A percentile compares a stretch with the other conserved stretches of the same genome.
These are phyloP conservation scores for Melipona beecheii DNA, from an alignment of 2,888 invertebrate genomes.

Conservation along the genomic window DNA sequence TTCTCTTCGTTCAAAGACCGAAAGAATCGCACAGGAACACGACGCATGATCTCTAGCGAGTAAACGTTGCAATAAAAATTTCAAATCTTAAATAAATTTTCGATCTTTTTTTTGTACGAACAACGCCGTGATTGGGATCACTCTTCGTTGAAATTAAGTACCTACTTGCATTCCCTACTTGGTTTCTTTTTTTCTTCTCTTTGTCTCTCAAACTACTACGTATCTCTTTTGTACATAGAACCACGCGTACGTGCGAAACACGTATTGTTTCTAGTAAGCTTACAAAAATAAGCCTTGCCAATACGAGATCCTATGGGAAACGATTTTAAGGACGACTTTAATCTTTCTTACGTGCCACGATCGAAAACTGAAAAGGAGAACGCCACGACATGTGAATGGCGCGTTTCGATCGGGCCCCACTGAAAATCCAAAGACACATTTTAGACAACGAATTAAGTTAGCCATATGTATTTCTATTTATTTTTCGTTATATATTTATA, in stretches of 20 bases:
- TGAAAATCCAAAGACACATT: constrained; percentile 70
- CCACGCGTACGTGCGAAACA: constrained; percentile 26
- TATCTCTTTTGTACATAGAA: constrained; percentile 35
- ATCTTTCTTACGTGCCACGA: neutral
- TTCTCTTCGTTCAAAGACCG: no score
- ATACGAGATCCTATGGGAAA: neutral
- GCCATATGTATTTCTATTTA: constrained; percentile 71
- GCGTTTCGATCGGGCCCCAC: constrained; percentile 26
- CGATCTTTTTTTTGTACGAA: no score
- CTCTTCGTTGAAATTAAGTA: no score
- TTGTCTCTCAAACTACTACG: neutral
- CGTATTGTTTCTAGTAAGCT: constrained; percentile 25
- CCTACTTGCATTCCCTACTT: neutral
- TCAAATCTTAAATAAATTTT: no score
- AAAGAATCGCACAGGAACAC: no score
- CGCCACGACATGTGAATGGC: neutral
- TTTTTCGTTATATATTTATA: constrained; percentile 63
- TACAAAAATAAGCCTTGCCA: constrained; percentile 13
- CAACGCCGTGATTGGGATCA: neutral
- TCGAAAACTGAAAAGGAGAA: neutral
- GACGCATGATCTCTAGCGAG: no score
- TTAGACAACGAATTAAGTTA: constrained; percentile 73
- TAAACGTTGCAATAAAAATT: no score
- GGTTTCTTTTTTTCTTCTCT: neutral
- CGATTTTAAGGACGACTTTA: neutral